Conservation (phyloP, 1,140 invertebrate genomes). For the Hyposmocoma kahamanoa region DNA sequence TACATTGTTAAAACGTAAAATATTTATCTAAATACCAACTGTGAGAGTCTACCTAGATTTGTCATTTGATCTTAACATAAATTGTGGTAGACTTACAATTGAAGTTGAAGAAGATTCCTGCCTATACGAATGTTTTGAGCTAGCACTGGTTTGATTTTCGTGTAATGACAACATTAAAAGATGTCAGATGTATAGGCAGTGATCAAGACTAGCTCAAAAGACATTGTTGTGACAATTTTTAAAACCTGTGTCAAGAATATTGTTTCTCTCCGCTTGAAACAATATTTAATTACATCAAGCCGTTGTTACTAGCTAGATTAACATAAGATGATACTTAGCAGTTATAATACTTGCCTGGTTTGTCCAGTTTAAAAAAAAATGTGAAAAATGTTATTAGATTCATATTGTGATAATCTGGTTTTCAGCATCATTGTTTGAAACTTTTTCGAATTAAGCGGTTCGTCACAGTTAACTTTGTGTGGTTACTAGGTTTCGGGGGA, state of each 20-base stretch:
- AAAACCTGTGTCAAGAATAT: slow-evolving; percentile 35
- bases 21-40: slow-evolving; percentile 62
- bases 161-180: slow-evolving; percentile 21
- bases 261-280: slow-evolving; percentile 62
- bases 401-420: slow-evolving; percentile 14
- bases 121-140: slow-evolving; percentile 46
- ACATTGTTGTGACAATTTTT: slow-evolving; percentile 16
- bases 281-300: slow-evolving; percentile 44
- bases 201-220: slow-evolving; percentile 55
- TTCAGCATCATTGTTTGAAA: slow-evolving; percentile 8
- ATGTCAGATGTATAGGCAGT: slow-evolving; percentile 48
- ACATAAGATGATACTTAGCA: slow-evolving; percentile 12
- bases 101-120: slow-evolving; percentile 32
- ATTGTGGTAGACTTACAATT: slow-evolving; percentile 65
- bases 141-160: slow-evolving; percentile 50
- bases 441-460: slow-evolving; percentile 18
- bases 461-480: slow-evolving; percentile 22
- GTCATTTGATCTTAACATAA: slow-evolving; percentile 59
- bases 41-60: slow-evolving; percentile 69
- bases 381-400: too few relatives aligned
- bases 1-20: slow-evolving; percentile 69
- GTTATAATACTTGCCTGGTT: too few relatives aligned
- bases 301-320: slow-evolving; percentile 32
- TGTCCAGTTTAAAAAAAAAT: too few relatives aligned
- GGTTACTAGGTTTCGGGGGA: slow-evolving; percentile 8